Conservation (phyloP, 1,140 invertebrate genomes). For the Melanaphis sacchari region DNA sequence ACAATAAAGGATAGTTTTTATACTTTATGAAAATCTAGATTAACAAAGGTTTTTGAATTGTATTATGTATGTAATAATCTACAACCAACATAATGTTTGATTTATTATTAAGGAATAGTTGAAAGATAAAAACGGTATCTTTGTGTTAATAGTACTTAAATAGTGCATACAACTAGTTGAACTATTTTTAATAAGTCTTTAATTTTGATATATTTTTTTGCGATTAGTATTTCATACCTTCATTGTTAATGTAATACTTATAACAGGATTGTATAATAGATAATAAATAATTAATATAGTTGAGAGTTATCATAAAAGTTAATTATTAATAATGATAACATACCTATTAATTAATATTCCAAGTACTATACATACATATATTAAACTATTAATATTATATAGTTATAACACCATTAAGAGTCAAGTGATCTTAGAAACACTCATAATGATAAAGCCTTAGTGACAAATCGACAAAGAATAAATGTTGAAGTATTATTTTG, state of each 20-base stretch:
- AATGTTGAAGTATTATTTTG: not conserved
- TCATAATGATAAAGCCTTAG: not conserved
- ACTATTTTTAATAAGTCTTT: not conserved
- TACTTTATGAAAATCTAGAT: not conserved
- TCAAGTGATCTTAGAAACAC: not conserved
- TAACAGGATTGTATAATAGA: not conserved
- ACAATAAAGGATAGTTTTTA: not conserved
- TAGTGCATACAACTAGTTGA: not conserved
- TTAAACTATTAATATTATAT: not conserved
- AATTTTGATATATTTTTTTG: not conserved
- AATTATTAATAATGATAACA: conserved; percentile 10
- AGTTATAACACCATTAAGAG: not conserved
- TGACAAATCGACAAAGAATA: not conserved
- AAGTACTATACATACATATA: not conserved
- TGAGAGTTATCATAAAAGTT: not conserved
- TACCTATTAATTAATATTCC: not conserved
- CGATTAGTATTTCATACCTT: not conserved
- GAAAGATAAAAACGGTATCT: not conserved
- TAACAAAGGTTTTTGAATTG: not conserved
- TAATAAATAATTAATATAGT: conserved; percentile 22
- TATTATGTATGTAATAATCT: not conserved
- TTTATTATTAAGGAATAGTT: not conserved
- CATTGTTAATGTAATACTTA: conserved; percentile 13
- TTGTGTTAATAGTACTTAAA: not conserved
- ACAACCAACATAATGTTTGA: not conserved